phyloP scores from a whole-genome alignment of 2,113 vertebrate genomes.

The Sclerurus mexicanus region DNA sequence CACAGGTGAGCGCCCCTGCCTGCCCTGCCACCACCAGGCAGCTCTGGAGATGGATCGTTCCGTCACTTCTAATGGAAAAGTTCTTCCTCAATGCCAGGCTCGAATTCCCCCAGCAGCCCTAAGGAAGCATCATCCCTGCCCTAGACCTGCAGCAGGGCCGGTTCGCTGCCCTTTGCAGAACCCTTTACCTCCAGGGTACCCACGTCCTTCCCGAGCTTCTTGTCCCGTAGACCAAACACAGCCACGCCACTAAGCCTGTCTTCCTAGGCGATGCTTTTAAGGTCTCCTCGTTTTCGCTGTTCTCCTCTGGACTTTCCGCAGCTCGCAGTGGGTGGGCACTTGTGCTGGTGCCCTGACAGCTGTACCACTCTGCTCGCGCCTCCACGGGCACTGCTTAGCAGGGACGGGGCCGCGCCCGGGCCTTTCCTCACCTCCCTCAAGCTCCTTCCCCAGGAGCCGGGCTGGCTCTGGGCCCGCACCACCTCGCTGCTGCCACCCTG shows the following conservation, averaged over 20 bases:
- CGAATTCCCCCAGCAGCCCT: rapidly evolving
- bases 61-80: neutral
- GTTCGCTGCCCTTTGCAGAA: neutral
- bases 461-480: no score
- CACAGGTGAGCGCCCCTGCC: neutral
- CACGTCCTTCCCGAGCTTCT: neutral
- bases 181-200: neutral
- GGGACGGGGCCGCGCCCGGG: neutral
- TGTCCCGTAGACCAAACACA: neutral
- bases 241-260: neutral
- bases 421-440: neutral
- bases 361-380: neutral
- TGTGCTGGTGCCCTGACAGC: neutral
- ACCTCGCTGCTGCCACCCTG: neutral
- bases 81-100: neutral
- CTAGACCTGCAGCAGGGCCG: neutral
- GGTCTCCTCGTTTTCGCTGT: neutral
- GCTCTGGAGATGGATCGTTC: neutral
- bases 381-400: neutral
- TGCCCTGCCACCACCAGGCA: rapidly evolving
- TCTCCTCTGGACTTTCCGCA: neutral
- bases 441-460: no score
- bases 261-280: neutral
- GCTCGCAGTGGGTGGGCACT: neutral
- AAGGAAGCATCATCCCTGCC: neutral